phyloP scores from a whole-genome alignment of 2,113 vertebrate genomes.

The Peromyscus maniculatus region DNA sequence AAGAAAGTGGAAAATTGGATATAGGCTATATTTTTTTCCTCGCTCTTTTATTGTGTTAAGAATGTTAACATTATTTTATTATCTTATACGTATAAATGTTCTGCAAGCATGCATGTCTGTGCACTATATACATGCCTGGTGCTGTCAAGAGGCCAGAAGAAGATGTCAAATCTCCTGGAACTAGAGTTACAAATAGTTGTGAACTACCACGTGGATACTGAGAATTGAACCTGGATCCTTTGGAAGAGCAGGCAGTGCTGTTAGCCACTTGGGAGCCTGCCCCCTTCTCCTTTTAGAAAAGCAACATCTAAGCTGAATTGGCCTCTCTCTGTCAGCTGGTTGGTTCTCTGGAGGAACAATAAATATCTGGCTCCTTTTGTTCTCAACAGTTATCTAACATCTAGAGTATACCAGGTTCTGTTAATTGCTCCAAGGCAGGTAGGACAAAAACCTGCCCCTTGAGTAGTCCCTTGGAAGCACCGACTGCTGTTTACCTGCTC shows the following conservation, averaged over 20 bases:
- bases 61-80: neutral
- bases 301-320: neutral
- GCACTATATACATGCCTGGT: neutral
- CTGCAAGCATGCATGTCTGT: neutral
- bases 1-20: too few species aligned
- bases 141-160: neutral
- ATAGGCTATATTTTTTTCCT: neutral
- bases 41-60: neutral
- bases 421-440: neutral
- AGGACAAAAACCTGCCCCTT: neutral
- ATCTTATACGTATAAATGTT: neutral
- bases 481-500: neutral
- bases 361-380: neutral
- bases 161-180: neutral
- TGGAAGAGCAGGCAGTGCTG: neutral
- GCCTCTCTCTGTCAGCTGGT: neutral
- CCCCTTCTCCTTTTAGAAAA: neutral
- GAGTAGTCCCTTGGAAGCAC: neutral
- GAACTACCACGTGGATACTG: neutral
- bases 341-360: neutral
- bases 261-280: neutral
- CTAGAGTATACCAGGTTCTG: neutral
- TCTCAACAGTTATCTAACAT: neutral
- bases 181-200: neutral
- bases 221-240: neutral